Conservation (phyloP, 1,140 invertebrate genomes). For the Sogatella furcifera region DNA sequence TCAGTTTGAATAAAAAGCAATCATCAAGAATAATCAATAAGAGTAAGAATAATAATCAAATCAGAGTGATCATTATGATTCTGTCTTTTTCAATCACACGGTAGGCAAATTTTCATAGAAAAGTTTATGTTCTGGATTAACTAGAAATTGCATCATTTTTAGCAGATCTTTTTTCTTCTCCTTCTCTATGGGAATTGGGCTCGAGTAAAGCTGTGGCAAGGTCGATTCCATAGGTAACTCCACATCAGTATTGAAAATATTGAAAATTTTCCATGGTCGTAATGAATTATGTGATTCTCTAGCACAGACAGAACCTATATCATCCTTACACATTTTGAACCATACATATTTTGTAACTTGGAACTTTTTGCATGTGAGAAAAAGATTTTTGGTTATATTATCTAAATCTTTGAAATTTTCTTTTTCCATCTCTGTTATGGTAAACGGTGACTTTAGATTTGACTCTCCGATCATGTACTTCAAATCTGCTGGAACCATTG, state of each 20-base stretch:
- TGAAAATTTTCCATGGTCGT: slow-evolving; percentile 1
- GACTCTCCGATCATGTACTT: not conserved
- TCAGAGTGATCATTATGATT: not conserved
- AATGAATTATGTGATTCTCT: slow-evolving; percentile 1
- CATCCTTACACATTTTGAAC: slow-evolving; percentile 2
- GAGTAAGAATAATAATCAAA: not conserved
- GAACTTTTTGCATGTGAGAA: not conserved
- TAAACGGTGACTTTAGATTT: not conserved
- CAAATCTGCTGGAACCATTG: slow-evolving; percentile 6
- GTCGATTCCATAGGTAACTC: slow-evolving; percentile 1
- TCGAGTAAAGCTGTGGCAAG: not conserved
- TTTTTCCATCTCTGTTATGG: not conserved
- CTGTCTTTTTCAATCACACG: not conserved
- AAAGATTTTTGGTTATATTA: not conserved
- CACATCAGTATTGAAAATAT: not conserved
- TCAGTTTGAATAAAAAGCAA: not conserved
- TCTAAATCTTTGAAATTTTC: slow-evolving; percentile 1
- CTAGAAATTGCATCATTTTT: not conserved
- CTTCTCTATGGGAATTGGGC: not conserved
- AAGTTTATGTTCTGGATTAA: not conserved
- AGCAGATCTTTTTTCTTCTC: slow-evolving; percentile 1
- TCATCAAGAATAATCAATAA: not conserved
- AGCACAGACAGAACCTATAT: not conserved
- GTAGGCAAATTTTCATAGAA: not conserved
- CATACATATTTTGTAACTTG: not conserved